phyloP scores from a whole-genome alignment of 2,797 vertebrate genomes.

The Poecilia wingei region DNA sequence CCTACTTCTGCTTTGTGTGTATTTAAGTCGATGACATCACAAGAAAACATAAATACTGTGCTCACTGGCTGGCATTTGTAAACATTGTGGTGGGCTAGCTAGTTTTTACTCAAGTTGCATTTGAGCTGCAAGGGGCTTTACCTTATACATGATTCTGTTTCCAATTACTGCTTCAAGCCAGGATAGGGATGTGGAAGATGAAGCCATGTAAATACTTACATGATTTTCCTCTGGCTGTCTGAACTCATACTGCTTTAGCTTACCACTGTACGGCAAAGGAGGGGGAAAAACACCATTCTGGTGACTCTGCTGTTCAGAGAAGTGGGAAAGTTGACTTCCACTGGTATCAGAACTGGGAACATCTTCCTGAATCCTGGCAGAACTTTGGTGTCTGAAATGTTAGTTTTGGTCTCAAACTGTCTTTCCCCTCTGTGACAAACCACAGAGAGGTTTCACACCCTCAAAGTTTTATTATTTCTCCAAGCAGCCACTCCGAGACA shows the following conservation, averaged over 20 bases:
- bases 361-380: background rate
- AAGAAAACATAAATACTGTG: background rate
- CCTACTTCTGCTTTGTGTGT: background rate
- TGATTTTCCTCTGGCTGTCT: background rate
- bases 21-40: background rate
- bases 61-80: background rate
- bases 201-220: background rate
- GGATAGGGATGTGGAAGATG: background rate
- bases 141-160: background rate
- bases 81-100: background rate
- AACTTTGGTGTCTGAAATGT: background rate
- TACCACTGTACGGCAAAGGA: background rate
- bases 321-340: background rate
- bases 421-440: background rate
- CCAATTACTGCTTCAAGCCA: background rate
- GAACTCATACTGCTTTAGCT: background rate
- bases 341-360: background rate
- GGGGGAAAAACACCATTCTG: background rate
- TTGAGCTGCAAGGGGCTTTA: background rate
- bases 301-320: background rate
- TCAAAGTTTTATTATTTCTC: background rate
- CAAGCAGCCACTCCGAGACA: background rate
- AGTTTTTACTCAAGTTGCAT: background rate
- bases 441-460: background rate
- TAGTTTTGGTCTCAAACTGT: too few relatives aligned